Base-by-base conservation (phyloP, 2,113 vertebrate genomes). In the Chinchilla lanigera region DNA sequence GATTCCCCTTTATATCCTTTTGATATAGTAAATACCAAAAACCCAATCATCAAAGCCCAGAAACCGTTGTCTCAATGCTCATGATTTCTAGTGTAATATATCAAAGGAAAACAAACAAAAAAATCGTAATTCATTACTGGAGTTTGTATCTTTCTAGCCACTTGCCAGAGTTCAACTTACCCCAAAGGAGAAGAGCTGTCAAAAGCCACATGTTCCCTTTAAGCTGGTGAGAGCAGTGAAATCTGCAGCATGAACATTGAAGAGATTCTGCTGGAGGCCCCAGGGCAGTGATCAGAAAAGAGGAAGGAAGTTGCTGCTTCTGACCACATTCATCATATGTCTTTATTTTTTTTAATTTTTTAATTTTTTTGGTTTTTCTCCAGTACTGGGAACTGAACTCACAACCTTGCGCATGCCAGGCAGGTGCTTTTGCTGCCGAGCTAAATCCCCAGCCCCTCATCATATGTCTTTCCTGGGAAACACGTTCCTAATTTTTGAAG, bases 281-380 rank as follows among this genome's bases (percentile, higher is more conserved):
- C 50, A 35, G 13, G 71, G 71, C 24, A 41, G 47, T 85, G 86
- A 90, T 97, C 90, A 96, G 94, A 92, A 97, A 97, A 97, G 95
- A 90, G 96, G 96, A 98, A 97, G 97, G 97, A 98, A 97, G 60
- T 14, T 2, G 75, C 16, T 22, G 54, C 80, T 90, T 97, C 81
- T 81, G 41, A 80, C 47, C 24, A 26, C 14, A 80, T 61, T 87
- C 87, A 75, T 63, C 77, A n/a, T n/a, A n/a, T n/a, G n/a, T n/a
- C n/a, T n/a, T n/a, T n/a, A n/a, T n/a, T n/a, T n/a, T n/a, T n/a
- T n/a, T n/a, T n/a, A n/a, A n/a, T n/a, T n/a, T n/a, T n/a, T n/a
- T n/a, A n/a, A n/a, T n/a, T n/a, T n/a, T n/a, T n/a, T n/a, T n/a
- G n/a, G n/a, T n/a, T n/a, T n/a, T n/a, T n/a, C n/a, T n/a, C n/a